Base-by-base conservation (phyloP, 2,797 vertebrate species). In the Pangasius larnaudii region DNA sequence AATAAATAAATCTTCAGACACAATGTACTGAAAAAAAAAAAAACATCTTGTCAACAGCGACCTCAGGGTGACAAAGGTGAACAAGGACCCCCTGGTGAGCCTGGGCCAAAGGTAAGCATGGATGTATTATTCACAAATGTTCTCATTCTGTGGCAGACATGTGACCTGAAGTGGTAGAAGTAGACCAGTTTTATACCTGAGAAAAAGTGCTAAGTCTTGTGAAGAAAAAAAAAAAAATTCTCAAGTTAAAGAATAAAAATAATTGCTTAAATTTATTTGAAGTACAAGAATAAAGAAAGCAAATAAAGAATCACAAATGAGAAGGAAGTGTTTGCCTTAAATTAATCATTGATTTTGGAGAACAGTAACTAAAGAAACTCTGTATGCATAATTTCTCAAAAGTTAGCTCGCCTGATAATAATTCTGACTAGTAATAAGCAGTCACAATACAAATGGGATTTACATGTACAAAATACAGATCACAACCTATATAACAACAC, bases 51-150 rank as follows among this genome's bases (percentile, higher is more conserved):
- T 82, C 2, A 87, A 61, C 85, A 97, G 96, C 95, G 94, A 88
- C 79, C 84, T 85, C 88, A 92, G 89, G 95, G 95, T 71, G 92
- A 92, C 27, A 92, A 75, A 69, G 96, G 96, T 33, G 89, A 91
- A 71, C 18, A 81, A n/a, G 95, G 96, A 82, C 79, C 86, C 72
- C 90, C 88, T 72, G 96, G 96, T 90, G 91, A 91, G 87, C 84
- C 88, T 53, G 96, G 96, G 78, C 89, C 24, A 88, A 89, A 84
- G 93, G 96, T 97, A 93, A 92, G 93, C 87, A 65, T 84, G 71
- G 69, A 13, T 30, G 11, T 51, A 18, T 51, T 83, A n/a, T 71
- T 85, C 27, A 61, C 49, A 39, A 36, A 24, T 56, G 30, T 65
- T 87, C 6, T 51, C 22, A 18, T 30, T 85, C 49, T 79, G 18